Base-by-base conservation (phyloP, 1,140 invertebrate species). In the Hyles vespertilio region DNA sequence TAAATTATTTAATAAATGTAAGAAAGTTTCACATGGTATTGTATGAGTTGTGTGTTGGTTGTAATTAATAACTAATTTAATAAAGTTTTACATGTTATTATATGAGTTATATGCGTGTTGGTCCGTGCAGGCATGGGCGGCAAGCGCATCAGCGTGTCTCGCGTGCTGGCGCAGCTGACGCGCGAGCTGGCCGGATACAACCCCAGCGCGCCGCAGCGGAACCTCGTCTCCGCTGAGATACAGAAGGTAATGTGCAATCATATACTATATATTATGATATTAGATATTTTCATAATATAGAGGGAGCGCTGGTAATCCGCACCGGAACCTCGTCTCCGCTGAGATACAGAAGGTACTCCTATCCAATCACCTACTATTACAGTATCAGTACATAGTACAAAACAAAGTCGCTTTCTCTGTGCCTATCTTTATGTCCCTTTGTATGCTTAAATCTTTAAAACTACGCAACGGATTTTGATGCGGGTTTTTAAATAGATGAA, bases 121-220 rank as follows among this genome's bases (percentile, higher is more conserved):
- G n/a, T 51, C 32, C 57, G 12, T 22, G 6, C 49, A 86, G 80
- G 79, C 33, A 9, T 73, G 32, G 80, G 81, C 34, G 84, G 79
- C 1, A 81, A 81, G 34, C 73, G 81, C 5, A 80, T 89, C 53
- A 87, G 82, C 46, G 82, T 90, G 51, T 69, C 79, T 0, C 76
- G 86, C 0, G 69, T 89, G 36, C 83, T 87, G 65, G 85, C 86
- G 40, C 62, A 89, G 51, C 68, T 90, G 47, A 63, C 80, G 22
- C 71, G 79, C 8, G 87, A 90, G 64, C 69, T 90, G 10, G 77
- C 81, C 5, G 63, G 86, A n/a, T 69, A 89, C 55, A 72, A 80
- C 5, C 78, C 85, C 7, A 81, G 85, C 43, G 79, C 86, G 56
- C 85, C 86, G 32, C 86, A 89, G 56, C 61, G 84, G 50, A 72